Base-by-base conservation (phyloP, 1,140 invertebrate genomes). In the Orussus abietinus region DNA sequence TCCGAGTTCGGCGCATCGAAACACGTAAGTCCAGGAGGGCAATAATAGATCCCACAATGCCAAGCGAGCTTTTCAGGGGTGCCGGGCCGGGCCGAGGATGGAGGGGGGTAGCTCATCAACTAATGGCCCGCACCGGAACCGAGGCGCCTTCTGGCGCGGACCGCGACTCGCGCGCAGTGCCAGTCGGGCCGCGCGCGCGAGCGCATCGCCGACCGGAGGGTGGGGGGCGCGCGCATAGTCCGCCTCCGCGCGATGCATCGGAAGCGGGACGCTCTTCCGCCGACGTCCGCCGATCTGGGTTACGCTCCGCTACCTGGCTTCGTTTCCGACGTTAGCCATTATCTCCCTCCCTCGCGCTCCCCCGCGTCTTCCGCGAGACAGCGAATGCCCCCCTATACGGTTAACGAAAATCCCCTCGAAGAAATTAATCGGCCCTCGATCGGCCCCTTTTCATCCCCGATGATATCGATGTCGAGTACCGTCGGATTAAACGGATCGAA, bases 41-140 rank as follows among this genome's bases (percentile, higher is more conserved):
- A 70, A 72, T 70, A 68, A 69, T 66, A 61, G 64, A 64, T 53
- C 55, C 55, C 59, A 69, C 69, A 69, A 72, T 70, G 57, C 55
- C 52, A 59, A 58, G 56, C 55, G 55, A 57, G 57, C 65, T 64
- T 66, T 69, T 69, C 65, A 68, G 42, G 38, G 44, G 43, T 47
- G 31, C 34, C 19, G 28, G 55, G 43, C 31, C 40, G 37, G 47
- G 32, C 18, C 41, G 38, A 29, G 49, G 48, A 26, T 44, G 47
- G 44, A 51, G 47, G 51, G 57, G 36, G 54, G 53, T 53, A 62
- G 57, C 68, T 74, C 69, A 74, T 74, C 71, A 74, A 72, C 71
- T 74, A 74, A 74, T 74, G 69, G 70, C 60, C 70, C 68, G 64
- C 53, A 69, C 65, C 64, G 66, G 64, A 70, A 69, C 62, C 57